Conservation (phyloP, 1,140 invertebrate genomes). For the Drosophila subobscura region DNA sequence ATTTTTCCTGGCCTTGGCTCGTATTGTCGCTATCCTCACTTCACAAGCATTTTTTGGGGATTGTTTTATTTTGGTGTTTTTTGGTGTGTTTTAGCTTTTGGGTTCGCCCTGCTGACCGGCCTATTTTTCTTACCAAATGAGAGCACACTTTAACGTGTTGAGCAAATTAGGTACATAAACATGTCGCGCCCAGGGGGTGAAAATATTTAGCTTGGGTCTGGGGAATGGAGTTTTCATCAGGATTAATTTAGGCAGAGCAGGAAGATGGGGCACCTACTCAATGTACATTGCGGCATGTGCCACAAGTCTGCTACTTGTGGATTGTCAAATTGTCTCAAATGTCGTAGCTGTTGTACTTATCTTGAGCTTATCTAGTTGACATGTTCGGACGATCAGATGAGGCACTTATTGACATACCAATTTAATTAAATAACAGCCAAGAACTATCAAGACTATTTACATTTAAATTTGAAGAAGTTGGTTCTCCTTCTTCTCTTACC, state of each 20-base stretch:
- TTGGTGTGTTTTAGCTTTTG: conserved; percentile 30
- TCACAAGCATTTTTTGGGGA: background rate
- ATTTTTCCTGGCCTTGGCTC: conserved; percentile 19
- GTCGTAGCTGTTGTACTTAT: conserved; percentile 14
- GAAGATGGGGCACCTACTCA: too few species aligned
- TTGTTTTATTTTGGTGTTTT: conserved; percentile 12
- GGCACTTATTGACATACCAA: conserved; percentile 42
- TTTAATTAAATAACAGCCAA: conserved; percentile 31
- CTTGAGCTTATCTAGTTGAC: conserved; percentile 22
- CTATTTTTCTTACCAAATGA: conserved; percentile 47
- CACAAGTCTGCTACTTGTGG: conserved; percentile 27
- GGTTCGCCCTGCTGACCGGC: conserved; percentile 1
- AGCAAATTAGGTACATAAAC: conserved; percentile 48
- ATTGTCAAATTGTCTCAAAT: conserved; percentile 6
- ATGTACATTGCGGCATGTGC: background rate
- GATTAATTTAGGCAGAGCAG: background rate
- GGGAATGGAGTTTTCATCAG: background rate
- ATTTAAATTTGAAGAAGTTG: too few species aligned
- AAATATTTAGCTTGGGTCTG: conserved; percentile 22
- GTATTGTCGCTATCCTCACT: conserved; percentile 1
- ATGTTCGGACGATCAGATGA: conserved; percentile 51
- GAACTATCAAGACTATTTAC: background rate
- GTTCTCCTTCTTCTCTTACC: too few species aligned
- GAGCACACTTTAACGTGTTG: conserved; percentile 56
- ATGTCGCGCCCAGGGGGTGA: conserved; percentile 8